phyloP scores from a whole-genome alignment of 2,797 vertebrate genomes.

The Brotula barbata region DNA sequence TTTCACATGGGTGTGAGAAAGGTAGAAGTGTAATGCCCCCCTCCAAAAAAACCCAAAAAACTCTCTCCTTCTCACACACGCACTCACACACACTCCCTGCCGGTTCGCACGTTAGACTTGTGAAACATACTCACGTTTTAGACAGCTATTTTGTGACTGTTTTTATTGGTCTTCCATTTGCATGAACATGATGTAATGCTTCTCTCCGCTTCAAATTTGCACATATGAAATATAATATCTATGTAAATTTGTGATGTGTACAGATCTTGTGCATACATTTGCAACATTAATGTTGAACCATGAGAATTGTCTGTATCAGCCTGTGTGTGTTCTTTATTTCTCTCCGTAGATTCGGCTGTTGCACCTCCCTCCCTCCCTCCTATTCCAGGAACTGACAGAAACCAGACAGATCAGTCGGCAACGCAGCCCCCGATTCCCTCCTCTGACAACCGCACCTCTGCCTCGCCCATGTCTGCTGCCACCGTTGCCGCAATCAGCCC shows the following conservation, averaged over 20 bases:
- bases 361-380: neutral
- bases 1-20: slow-evolving; percentile 68
- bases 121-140: slow-evolving; percentile 6
- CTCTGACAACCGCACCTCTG: slow-evolving; percentile 1
- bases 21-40: slow-evolving; percentile 48
- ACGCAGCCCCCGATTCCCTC: neutral
- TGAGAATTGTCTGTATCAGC: neutral
- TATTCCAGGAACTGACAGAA: neutral
- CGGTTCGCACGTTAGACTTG: slow-evolving; percentile 27
- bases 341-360: slow-evolving; percentile 29
- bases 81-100: slow-evolving; percentile 7
- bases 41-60: slow-evolving; percentile 9
- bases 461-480: neutral
- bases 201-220: neutral
- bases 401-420: neutral
- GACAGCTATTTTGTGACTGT: slow-evolving; percentile 5
- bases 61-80: neutral
- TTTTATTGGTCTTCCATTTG: no score
- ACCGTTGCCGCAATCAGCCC: neutral
- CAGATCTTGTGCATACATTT: neutral
- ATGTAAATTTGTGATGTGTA: neutral
- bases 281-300: neutral
- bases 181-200: no score
- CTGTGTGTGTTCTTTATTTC: neutral
- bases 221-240: neutral